phyloP scores from a whole-genome alignment of 2,888 invertebrate species.

The Hoplodrina blanda region DNA sequence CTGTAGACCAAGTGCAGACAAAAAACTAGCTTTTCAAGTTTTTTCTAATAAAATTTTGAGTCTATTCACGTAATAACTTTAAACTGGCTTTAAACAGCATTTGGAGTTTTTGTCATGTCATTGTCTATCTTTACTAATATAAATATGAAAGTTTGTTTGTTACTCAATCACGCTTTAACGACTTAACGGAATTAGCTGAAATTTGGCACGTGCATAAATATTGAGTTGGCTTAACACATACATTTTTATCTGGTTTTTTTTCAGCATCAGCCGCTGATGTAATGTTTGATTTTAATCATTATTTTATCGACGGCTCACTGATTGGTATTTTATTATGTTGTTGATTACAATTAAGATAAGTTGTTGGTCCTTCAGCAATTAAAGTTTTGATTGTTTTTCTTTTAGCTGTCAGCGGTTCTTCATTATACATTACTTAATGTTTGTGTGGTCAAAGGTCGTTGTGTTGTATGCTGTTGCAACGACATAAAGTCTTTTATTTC shows the following conservation, averaged over 20 bases:
- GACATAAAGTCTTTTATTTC: not conserved
- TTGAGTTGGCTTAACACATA: too few relatives aligned
- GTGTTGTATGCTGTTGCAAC: not conserved
- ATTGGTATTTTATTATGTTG: slow-evolving; percentile 32
- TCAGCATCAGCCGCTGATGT: slow-evolving; percentile 6
- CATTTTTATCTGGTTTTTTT: not conserved
- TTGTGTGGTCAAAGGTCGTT: not conserved
- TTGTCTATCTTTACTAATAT: not conserved
- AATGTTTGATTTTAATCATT: slow-evolving; percentile 34
- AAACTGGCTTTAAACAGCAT: not conserved
- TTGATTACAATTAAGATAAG: slow-evolving; percentile 33
- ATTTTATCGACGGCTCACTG: slow-evolving; percentile 22
- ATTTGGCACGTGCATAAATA: not conserved
- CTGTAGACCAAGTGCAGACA: not conserved
- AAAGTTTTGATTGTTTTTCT: slow-evolving; percentile 14
- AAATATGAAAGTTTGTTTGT: not conserved
- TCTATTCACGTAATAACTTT: not conserved
- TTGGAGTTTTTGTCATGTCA: not conserved
- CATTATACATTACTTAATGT: slow-evolving; percentile 10
- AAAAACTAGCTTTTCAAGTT: not conserved
- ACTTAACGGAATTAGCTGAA: not conserved
- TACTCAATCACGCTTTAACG: not conserved
- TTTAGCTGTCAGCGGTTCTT: slow-evolving; percentile 2
- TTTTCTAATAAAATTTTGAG: not conserved
- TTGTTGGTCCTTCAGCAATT: slow-evolving; percentile 28